Conservation (phyloP, 2,888 invertebrate species). For the Hemaris fuciformis region DNA sequence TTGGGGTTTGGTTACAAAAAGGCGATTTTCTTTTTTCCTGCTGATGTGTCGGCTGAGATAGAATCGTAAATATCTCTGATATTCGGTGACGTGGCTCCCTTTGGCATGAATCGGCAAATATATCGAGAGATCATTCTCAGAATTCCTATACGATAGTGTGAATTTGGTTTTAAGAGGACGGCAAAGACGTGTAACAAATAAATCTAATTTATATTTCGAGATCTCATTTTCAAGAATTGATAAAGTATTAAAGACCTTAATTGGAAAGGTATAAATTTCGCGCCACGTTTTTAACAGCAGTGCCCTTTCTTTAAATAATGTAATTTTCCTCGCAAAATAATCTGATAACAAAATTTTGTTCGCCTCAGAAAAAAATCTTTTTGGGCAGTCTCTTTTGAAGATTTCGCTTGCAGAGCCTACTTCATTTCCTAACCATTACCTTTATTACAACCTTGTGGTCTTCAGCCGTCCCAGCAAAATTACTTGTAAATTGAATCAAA, state of each 20-base stretch:
- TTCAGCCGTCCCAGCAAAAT: neutral
- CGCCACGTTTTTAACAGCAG: conserved; percentile 28
- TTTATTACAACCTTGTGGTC: conserved; percentile 18
- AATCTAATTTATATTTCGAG: neutral
- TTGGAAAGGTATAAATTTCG: conserved; percentile 8
- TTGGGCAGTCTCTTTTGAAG: conserved; percentile 35
- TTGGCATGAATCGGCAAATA: conserved; percentile 39
- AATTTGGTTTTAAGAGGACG: neutral
- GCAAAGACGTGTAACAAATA: neutral
- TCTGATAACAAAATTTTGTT: conserved; percentile 43
- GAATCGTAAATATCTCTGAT: conserved; percentile 33
- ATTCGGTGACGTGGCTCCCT: conserved; percentile 28
- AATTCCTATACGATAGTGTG: neutral
- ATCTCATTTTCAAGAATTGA: neutral
- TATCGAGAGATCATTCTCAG: conserved; percentile 23
- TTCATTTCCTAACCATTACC: conserved; percentile 23
- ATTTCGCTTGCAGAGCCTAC: conserved; percentile 18
- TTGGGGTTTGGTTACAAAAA: neutral
- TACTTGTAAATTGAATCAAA: conserved; percentile 14
- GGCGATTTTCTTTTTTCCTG: conserved; percentile 34
- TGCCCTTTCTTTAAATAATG: conserved; percentile 42
- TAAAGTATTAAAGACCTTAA: conserved; percentile 12
- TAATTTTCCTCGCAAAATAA: conserved; percentile 41
- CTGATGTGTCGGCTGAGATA: conserved; percentile 37
- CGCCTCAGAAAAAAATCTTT: conserved; percentile 29